Evolutionary conservation across 2,888 invertebrate species (phyloP).

Genomic region (Lepidochitona cinerea): DNA sequence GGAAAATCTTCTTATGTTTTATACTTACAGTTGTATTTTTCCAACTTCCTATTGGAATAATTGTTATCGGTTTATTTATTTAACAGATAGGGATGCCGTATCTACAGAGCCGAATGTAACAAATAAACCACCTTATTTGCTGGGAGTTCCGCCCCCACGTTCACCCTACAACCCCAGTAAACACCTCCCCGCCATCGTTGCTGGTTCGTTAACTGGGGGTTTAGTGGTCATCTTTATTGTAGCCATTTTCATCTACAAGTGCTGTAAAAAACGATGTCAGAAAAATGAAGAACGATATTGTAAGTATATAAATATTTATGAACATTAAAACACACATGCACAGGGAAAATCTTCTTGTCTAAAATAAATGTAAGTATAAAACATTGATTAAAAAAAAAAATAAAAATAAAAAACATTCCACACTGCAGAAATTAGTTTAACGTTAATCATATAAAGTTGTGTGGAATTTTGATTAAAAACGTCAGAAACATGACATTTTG

Average conservation of each 20-base stretch:
- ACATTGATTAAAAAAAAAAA: no score
- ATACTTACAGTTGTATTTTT: neutral
- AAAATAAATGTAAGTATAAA: no score
- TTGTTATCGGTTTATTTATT: no score
- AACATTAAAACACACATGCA: no score
- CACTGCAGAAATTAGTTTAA: no score
- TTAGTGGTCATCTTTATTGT: slow-evolving; percentile 20
- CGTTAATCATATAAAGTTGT: no score
- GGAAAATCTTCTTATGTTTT: no score
- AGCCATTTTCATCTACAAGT: slow-evolving; percentile 21
- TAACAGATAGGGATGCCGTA: no score
- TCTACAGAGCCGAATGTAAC: neutral
- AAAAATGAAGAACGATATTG: slow-evolving; percentile 12
- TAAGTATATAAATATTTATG: neutral
- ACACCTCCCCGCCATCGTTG: slow-evolving; percentile 21
- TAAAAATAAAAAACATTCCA: no score
- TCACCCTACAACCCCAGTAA: neutral
- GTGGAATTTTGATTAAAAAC: no score
- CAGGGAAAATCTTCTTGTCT: no score
- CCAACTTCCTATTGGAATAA: neutral
- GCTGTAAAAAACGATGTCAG: slow-evolving; percentile 18
- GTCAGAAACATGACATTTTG: no score
- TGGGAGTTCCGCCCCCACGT: neutral
- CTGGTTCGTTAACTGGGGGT: slow-evolving; percentile 22
- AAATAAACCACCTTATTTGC: neutral